Percentiles rank a stretch among this genome's conserved stretches.
phyloP scores from a whole-genome alignment of 2,888 invertebrate genomes.

The Orthonychiurus folsomi region DNA sequence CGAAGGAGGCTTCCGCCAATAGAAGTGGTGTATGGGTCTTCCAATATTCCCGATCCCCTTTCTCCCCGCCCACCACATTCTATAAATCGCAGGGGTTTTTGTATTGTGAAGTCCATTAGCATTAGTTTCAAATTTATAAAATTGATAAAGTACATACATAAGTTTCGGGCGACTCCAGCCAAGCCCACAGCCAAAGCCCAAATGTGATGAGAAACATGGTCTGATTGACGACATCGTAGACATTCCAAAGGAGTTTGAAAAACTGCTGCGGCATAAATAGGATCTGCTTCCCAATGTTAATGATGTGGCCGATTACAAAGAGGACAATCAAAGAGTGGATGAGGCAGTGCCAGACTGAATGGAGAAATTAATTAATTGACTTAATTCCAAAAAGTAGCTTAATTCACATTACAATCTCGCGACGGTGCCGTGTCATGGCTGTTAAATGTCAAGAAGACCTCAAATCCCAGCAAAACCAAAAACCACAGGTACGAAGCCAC shows the following conservation, averaged over 20 bases:
- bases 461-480: slow-evolving; percentile 54
- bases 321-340: slow-evolving; percentile 43
- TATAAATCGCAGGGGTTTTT: neutral
- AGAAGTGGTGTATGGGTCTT: slow-evolving; percentile 55
- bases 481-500: slow-evolving; percentile 59
- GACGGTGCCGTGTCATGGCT: neutral
- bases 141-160: neutral
- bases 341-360: neutral
- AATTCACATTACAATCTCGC: neutral
- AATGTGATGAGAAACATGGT: slow-evolving; percentile 54
- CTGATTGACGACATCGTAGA: slow-evolving; percentile 55
- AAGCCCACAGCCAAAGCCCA: slow-evolving; percentile 55
- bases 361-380: neutral
- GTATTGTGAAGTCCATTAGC: neutral
- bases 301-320: slow-evolving; percentile 46
- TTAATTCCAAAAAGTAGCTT: neutral
- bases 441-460: slow-evolving; percentile 40
- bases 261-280: slow-evolving; percentile 52
- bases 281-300: slow-evolving; percentile 41
- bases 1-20: slow-evolving; percentile 58
- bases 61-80: too few relatives aligned
- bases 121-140: neutral
- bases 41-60: slow-evolving; percentile 53
- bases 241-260: slow-evolving; percentile 55
- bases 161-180: slow-evolving; percentile 47